Percentiles rank a stretch among this genome's conserved stretches.
Conservation (phyloP, 2,113 vertebrate genomes). For the Catharus fuscescens region DNA sequence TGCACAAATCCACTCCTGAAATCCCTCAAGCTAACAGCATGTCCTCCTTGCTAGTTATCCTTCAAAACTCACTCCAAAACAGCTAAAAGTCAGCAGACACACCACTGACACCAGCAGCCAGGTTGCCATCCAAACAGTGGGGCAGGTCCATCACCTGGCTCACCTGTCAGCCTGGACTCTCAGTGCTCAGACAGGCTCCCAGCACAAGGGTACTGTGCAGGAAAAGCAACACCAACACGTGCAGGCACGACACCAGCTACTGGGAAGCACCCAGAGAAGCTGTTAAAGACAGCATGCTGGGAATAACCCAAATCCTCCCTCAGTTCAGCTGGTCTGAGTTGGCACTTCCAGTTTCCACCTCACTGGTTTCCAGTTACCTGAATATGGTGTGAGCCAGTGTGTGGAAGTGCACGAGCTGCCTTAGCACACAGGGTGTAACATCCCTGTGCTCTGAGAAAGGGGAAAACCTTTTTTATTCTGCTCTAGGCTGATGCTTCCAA, state of each 20-base stretch:
- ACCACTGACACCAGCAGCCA: neutral
- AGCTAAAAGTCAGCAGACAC: neutral
- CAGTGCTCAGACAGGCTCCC: neutral
- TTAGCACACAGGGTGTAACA: neutral
- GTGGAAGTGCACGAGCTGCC: neutral
- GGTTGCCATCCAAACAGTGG: accelerated
- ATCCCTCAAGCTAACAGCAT: neutral
- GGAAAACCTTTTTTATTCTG: neutral
- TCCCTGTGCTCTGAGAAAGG: neutral
- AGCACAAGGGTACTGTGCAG: accelerated
- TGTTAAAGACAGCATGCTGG: accelerated
- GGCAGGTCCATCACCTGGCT: accelerated
- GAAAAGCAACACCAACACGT: accelerated
- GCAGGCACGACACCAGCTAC: neutral
- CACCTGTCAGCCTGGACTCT: neutral
- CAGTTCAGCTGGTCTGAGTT: neutral
- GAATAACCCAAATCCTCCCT: neutral
- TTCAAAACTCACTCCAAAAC: neutral
- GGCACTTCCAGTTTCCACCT: constrained; percentile 6
- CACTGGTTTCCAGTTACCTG: neutral
- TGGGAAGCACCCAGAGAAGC: neutral
- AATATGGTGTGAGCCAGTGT: accelerated
- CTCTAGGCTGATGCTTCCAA: neutral
- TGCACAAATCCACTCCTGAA: neutral
- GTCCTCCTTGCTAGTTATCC: neutral